These are phyloP conservation scores for Fukomys damarensis DNA, from an alignment of 2,113 vertebrate genomes.

Conservation along the genomic window DNA sequence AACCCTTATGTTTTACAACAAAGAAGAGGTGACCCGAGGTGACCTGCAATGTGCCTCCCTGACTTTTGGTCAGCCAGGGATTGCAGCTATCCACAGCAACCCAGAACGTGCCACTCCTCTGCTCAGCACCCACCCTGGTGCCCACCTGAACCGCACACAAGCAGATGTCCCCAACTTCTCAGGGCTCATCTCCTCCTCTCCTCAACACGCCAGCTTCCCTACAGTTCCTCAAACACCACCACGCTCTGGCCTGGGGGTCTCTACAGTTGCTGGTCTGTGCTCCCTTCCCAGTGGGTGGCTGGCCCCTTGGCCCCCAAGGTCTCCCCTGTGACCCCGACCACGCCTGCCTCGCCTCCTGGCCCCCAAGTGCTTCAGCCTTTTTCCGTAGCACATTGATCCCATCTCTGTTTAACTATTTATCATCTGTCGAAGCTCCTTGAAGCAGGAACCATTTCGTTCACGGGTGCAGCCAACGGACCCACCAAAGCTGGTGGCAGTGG, in stretches of 20 bases:
- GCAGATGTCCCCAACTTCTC: background rate
- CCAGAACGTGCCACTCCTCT: background rate
- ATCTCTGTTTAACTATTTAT: background rate
- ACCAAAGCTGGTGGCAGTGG: background rate
- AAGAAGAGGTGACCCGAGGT: background rate
- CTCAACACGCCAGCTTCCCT: background rate
- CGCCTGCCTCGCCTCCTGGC: accelerated
- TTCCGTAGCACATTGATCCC: background rate
- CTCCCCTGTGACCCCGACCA: background rate
- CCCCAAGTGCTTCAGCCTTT: background rate
- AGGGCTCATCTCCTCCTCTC: background rate
- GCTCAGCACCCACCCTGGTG: accelerated
- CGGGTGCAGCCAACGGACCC: background rate
- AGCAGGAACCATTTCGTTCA: background rate
- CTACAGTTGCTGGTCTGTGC: background rate
- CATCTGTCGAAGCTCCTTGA: background rate
- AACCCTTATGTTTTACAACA: background rate
- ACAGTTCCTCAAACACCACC: background rate
- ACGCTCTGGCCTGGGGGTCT: background rate
- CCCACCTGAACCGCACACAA: too few relatives aligned
- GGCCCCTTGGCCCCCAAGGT: background rate
- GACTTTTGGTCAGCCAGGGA: background rate
- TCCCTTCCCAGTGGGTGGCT: background rate
- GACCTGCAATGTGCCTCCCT: background rate
- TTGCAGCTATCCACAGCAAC: background rate